Percentiles rank a stretch among this genome's conserved stretches.
These are phyloP conservation scores for Pachliopta kotzebuea DNA, from an alignment of 2,888 invertebrate species.

Conservation along the genomic window DNA sequence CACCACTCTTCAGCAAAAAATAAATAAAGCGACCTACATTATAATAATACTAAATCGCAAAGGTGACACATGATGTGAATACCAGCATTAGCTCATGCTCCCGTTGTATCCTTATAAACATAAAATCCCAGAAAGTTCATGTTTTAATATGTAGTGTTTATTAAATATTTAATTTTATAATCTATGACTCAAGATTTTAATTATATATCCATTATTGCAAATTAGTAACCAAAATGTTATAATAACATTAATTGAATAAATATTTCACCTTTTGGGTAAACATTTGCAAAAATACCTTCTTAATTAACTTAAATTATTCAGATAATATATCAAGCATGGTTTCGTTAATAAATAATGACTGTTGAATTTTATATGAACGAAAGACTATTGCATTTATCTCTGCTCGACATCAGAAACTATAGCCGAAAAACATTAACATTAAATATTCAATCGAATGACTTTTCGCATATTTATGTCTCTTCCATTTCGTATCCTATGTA, in stretches of 20 bases:
- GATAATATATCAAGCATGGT: too few relatives aligned
- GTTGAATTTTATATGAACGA: neutral
- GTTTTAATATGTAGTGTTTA: neutral
- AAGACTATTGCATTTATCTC: neutral
- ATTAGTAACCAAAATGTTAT: neutral
- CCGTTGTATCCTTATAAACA: neutral
- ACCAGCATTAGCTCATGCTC: neutral
- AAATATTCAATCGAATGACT: constrained; percentile 51
- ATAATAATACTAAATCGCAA: constrained; percentile 18
- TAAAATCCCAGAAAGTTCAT: neutral
- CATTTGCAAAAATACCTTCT: too few relatives aligned
- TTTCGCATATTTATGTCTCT: constrained; percentile 48
- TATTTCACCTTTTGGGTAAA: too few relatives aligned
- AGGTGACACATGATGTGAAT: neutral
- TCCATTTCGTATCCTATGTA: constrained; percentile 46
- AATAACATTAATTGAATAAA: neutral
- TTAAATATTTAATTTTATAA: neutral
- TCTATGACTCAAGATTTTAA: neutral
- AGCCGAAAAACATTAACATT: constrained; percentile 41
- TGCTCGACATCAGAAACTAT: neutral
- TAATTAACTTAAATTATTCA: too few relatives aligned
- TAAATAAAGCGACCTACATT: constrained; percentile 20
- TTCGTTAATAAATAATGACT: too few relatives aligned
- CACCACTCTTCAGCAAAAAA: constrained; percentile 29
- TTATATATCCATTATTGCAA: neutral